Percentiles rank a stretch among this genome's conserved stretches.
Evolutionary conservation across 2,888 invertebrate species (phyloP).

Genomic region (Acanthosepion pharaonis): DNA sequence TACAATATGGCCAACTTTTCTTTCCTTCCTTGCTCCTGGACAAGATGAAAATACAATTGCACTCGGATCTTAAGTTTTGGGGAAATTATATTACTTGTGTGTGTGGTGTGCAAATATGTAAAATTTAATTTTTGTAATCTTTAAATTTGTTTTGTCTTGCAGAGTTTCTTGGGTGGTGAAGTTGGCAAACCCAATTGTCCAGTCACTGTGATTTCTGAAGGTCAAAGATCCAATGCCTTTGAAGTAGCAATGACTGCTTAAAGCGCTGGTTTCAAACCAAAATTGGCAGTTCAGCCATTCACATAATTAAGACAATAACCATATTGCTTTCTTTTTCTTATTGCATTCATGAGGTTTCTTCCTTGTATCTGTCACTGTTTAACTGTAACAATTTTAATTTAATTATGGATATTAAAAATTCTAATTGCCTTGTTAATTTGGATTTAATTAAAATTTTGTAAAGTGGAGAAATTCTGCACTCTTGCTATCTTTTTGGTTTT

Average conservation of each 20-base stretch:
- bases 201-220: slow-evolving; percentile 57
- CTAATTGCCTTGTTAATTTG: too few relatives aligned
- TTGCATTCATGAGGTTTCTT: background rate
- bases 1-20: too few relatives aligned
- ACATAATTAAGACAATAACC: background rate
- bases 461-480: too few relatives aligned
- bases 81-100: too few relatives aligned
- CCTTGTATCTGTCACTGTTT: background rate
- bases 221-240: slow-evolving; percentile 53
- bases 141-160: slow-evolving; percentile 37
- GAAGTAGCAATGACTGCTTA: slow-evolving; percentile 58
- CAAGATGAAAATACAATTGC: too few relatives aligned
- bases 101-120: background rate
- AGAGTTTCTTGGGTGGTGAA: slow-evolving; percentile 52
- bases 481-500: too few relatives aligned
- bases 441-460: too few relatives aligned
- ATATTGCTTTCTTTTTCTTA: background rate
- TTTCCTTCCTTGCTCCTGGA: too few relatives aligned
- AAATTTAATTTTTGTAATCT: slow-evolving; percentile 6
- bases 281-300: background rate
- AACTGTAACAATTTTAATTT: background rate
- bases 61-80: too few relatives aligned
- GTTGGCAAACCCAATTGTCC: slow-evolving; percentile 52
- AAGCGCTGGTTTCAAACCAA: background rate
- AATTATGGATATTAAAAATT: too few relatives aligned